A percentile compares a stretch with the other conserved stretches of the same genome.
These are phyloP conservation scores for Arbacia lixula DNA, from an alignment of 53 echinoderm and acorn worm genomes.

Conservation along the genomic window DNA sequence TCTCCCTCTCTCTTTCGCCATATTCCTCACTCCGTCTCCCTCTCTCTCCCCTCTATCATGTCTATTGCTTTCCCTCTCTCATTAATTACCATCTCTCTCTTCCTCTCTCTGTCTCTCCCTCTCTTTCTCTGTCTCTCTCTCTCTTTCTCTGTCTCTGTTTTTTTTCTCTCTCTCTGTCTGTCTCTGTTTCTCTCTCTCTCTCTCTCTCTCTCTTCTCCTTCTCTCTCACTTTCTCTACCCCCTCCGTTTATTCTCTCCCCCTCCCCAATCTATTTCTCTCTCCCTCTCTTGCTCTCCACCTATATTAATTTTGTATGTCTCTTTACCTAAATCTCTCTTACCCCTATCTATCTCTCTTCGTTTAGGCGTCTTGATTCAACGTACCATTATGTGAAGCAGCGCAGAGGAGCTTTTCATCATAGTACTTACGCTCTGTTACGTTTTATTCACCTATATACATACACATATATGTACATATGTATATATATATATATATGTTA, in stretches of 20 bases:
- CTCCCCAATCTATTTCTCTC: background rate
- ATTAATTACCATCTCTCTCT: no score
- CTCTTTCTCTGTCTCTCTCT: background rate
- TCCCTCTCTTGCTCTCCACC: background rate
- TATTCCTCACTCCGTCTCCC: background rate
- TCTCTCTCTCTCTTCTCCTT: background rate
- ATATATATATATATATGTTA: no score
- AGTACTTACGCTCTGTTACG: no score
- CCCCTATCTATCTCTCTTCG: no score
- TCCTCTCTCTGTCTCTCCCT: background rate
- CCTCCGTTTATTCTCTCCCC: background rate
- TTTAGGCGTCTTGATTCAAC: no score
- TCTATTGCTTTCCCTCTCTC: background rate
- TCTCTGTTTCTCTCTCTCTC: background rate
- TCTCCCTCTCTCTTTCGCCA: background rate
- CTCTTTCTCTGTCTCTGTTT: background rate
- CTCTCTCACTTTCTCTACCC: background rate
- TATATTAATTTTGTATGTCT: no score
- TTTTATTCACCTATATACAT: no score
- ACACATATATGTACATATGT: no score
- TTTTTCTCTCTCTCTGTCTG: no score
- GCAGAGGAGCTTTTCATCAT: no score
- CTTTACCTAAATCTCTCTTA: no score
- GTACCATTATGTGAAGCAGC: no score
- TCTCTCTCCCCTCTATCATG: background rate